A percentile compares a stretch with the other conserved stretches of the same genome.
These are phyloP conservation scores for Phrynocephalus versicolor DNA, from an alignment of 2,113 vertebrate species.

Conservation along the genomic window DNA sequence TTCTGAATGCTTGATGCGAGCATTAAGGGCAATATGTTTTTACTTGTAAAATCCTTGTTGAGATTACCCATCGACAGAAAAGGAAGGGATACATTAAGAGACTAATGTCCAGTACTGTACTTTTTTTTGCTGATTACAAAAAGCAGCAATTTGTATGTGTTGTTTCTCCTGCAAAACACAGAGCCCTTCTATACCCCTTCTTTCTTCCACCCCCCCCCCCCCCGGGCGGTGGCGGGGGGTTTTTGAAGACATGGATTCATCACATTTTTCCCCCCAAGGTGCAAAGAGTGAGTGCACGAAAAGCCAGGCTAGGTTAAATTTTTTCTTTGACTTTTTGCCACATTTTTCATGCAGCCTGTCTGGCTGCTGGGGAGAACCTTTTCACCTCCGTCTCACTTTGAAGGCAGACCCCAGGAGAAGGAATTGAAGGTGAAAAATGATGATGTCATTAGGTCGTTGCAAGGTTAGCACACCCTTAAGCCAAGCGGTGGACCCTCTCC, in stretches of 20 bases:
- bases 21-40: background rate
- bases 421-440: slow-evolving; percentile 81
- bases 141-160: background rate
- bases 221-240: no score
- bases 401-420: slow-evolving; percentile 68
- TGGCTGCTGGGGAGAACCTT: slow-evolving; percentile 68
- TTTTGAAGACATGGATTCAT: slow-evolving; percentile 56
- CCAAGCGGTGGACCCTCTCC: slow-evolving; percentile 73
- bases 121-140: no score
- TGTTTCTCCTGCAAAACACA: no score
- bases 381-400: slow-evolving; percentile 76
- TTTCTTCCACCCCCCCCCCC: background rate
- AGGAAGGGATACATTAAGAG: background rate
- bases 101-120: no score
- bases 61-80: background rate
- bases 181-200: background rate
- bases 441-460: slow-evolving; percentile 86
- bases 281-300: slow-evolving; percentile 50
- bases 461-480: slow-evolving; percentile 90
- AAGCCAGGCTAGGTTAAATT: slow-evolving; percentile 70
- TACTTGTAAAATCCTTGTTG: background rate
- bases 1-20: background rate
- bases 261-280: slow-evolving; percentile 64
- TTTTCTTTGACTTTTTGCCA: slow-evolving; percentile 72
- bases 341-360: slow-evolving; percentile 71